Evolutionary conservation across 2,888 invertebrate species (phyloP).

Genomic region (Phortica okadai): DNA sequence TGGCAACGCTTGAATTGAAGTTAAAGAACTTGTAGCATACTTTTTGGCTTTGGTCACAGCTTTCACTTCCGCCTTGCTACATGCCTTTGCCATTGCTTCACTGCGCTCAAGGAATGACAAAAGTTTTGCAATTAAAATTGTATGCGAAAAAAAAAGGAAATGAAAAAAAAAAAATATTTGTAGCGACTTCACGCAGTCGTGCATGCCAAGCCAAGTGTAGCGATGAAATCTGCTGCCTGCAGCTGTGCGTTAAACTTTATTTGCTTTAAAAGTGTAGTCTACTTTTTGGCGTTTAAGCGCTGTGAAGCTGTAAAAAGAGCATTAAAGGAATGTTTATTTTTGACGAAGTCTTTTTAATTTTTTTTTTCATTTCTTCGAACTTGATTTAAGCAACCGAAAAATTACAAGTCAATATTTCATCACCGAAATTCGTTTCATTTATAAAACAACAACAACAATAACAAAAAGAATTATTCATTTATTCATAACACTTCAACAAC

Average conservation of each 20-base stretch:
- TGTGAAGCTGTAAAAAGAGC: conserved; percentile 11
- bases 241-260: conserved; percentile 21
- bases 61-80: not conserved
- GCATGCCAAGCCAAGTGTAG: not conserved
- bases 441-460: not conserved
- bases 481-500: not conserved
- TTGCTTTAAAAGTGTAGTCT: conserved; percentile 10
- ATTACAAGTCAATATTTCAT: too few species aligned
- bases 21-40: conserved; percentile 24
- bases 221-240: not conserved
- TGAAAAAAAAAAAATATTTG: not conserved
- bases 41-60: conserved; percentile 5
- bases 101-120: conserved; percentile 41
- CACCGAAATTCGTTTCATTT: too few species aligned
- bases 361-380: too few species aligned
- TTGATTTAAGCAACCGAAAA: too few species aligned
- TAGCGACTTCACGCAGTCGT: not conserved
- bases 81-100: not conserved
- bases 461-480: not conserved
- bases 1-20: conserved; percentile 16
- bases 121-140: conserved; percentile 64
- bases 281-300: conserved; percentile 26
- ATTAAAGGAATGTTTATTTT: not conserved
- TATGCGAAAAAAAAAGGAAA: not conserved
- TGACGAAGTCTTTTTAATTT: not conserved